Percentiles rank a stretch among this genome's conserved stretches.
phyloP scores from a whole-genome alignment of 2,113 vertebrate genomes.

The Calypte anna region DNA sequence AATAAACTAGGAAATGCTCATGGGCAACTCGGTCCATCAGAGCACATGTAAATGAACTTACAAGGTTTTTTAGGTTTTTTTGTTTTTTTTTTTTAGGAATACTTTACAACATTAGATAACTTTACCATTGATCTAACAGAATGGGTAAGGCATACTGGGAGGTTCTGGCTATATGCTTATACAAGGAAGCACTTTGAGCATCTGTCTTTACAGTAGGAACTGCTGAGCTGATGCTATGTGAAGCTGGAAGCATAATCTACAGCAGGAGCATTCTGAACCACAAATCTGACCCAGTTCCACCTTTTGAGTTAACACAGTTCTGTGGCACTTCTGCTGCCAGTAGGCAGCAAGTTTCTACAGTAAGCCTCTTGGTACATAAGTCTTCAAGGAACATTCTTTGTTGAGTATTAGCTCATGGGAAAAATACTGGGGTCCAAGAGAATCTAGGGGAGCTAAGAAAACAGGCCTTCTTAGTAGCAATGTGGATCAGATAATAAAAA shows the following conservation, averaged over 20 bases:
- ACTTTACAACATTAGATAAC: not conserved
- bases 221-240: not conserved
- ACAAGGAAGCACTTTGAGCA: not conserved
- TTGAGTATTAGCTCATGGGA: not conserved
- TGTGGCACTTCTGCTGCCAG: not conserved
- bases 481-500: not conserved
- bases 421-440: not conserved
- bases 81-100: not conserved
- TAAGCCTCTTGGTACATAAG: rapidly evolving
- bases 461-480: not conserved
- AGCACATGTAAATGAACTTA: not conserved
- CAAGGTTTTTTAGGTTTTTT: too few species aligned
- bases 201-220: not conserved
- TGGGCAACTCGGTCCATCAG: not conserved
- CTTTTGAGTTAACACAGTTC: not conserved
- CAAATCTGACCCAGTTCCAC: not conserved
- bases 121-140: not conserved
- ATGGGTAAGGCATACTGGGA: not conserved
- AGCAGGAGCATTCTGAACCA: not conserved
- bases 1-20: not conserved
- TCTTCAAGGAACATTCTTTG: not conserved
- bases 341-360: not conserved
- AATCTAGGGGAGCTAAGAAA: not conserved
- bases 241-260: not conserved
- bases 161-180: not conserved